Evolutionary conservation across 2,797 vertebrate genomes (phyloP), one percentile per base, ranked within the genome.

Genomic region (Epinephelus awoara): DNA sequence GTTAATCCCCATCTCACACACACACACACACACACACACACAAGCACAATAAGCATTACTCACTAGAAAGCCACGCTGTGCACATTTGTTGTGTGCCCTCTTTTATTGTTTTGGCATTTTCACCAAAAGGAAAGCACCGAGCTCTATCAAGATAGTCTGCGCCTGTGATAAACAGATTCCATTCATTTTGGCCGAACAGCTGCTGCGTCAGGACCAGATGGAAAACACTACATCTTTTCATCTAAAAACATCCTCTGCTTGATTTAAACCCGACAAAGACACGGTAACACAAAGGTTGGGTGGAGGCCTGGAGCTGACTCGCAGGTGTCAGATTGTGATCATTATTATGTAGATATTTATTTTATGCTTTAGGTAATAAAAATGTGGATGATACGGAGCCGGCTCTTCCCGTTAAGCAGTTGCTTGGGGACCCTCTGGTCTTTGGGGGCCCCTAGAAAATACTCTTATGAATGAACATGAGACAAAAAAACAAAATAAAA

Each of bases 151-250:
- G 64, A 79, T 80, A 11, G 77, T 75, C 59, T 46, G 34, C 18
- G 12, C 63, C 12, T 61, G 49, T 52, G 80, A 83, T 77, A 70
- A 89, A 73, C 63, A 88, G 51, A 55, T 61, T 49, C 61, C 63
- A 15, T 10, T 87, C 67, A 82, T 76, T 68, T 63, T 4, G 1
- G 3, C 46, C 9, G 40, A 15, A 49, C 80, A 88, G 83, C 89
- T 80, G 83, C 84, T 52, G 65, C 50, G 19, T 77, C 47, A 52
- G 73, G 61, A 68, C 75, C 85, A 85, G 81, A 71, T 80, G 72
- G 55, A 52, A 72, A 83, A 63, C 34, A 72, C 72, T 56, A 44
- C 51, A 17, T 12, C 56, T 68, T 67, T 80, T 78, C 51, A 83
- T 72, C 54, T 67, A n/a, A 34, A 79, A 64, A 72, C 51, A 84